Evolutionary conservation across 37 sponge, comb jelly and placozoan genomes (phyloP).

Genomic region (Bolinopsis microptera): DNA sequence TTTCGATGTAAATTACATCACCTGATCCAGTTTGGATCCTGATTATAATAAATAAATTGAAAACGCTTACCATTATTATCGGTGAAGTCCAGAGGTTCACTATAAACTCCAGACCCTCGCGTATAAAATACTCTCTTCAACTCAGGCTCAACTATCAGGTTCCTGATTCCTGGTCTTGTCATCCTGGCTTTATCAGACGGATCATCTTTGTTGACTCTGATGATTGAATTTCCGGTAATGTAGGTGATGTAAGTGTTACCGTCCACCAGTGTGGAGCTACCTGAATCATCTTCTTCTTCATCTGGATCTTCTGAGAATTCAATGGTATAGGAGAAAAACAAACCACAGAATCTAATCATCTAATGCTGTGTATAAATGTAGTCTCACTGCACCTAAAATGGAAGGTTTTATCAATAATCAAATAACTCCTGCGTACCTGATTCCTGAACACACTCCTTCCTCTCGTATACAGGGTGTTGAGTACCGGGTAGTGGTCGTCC

Average conservation of each 20-base stretch:
- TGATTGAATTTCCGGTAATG: neutral
- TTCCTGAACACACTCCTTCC: conserved; percentile 1
- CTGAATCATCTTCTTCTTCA: neutral
- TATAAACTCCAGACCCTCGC: neutral
- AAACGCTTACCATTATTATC: neutral
- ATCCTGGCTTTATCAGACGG: neutral
- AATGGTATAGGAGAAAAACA: too few species aligned
- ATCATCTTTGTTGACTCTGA: neutral
- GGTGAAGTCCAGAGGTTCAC: neutral
- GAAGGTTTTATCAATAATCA: too few species aligned
- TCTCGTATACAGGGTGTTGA: neutral
- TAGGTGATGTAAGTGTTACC: neutral
- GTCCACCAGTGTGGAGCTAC: neutral
- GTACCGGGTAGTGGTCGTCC: conserved; percentile 7
- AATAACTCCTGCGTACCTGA: too few species aligned
- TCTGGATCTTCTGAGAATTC: neutral
- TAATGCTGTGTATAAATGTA: too few species aligned
- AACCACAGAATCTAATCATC: too few species aligned
- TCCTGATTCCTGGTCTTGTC: neutral
- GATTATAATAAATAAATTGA: too few species aligned
- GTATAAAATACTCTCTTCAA: neutral
- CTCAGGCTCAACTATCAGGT: neutral
- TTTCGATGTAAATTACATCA: too few species aligned
- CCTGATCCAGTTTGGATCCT: too few species aligned
- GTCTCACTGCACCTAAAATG: too few species aligned